phyloP scores from a whole-genome alignment of 2,888 invertebrate genomes.

The Rhagophthalmus giganteus region DNA sequence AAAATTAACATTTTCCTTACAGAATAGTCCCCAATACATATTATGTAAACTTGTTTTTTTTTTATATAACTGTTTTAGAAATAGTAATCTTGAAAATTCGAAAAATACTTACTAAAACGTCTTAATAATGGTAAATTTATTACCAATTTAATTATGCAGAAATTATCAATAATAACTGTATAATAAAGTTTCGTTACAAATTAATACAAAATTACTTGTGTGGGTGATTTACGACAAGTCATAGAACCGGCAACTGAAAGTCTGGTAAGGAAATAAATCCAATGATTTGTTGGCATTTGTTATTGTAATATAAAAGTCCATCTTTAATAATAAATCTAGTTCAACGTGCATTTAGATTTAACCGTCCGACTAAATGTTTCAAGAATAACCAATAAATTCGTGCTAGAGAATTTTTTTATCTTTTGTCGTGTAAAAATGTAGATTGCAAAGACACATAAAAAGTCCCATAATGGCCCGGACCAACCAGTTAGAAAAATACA shows the following conservation, averaged over 20 bases:
- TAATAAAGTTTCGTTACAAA: conserved; percentile 54
- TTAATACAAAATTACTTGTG: conserved; percentile 49
- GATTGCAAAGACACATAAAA: conserved; percentile 10
- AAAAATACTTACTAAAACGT: conserved; percentile 1
- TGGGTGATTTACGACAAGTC: conserved; percentile 54
- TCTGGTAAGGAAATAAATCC: too few relatives aligned
- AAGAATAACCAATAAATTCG: too few relatives aligned
- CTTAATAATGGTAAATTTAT: conserved; percentile 7
- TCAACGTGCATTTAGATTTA: too few relatives aligned
- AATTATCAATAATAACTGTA: conserved; percentile 53
- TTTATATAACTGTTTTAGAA: too few relatives aligned
- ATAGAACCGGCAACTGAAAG: conserved; percentile 42
- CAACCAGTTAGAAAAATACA: conserved; percentile 12
- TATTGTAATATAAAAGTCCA: too few relatives aligned
- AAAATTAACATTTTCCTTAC: too few relatives aligned
- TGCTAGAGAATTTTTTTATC: not conserved
- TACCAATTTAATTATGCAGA: conserved; percentile 30
- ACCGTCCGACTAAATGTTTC: too few relatives aligned
- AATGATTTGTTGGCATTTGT: too few relatives aligned
- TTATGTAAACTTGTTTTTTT: too few relatives aligned
- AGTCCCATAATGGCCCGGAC: conserved; percentile 10
- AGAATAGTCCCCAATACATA: too few relatives aligned
- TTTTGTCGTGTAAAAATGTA: conserved; percentile 9
- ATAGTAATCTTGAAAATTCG: not conserved
- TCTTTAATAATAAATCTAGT: too few relatives aligned